phyloP scores from a whole-genome alignment of 1,140 invertebrate species.

The Charaxes varanes region DNA sequence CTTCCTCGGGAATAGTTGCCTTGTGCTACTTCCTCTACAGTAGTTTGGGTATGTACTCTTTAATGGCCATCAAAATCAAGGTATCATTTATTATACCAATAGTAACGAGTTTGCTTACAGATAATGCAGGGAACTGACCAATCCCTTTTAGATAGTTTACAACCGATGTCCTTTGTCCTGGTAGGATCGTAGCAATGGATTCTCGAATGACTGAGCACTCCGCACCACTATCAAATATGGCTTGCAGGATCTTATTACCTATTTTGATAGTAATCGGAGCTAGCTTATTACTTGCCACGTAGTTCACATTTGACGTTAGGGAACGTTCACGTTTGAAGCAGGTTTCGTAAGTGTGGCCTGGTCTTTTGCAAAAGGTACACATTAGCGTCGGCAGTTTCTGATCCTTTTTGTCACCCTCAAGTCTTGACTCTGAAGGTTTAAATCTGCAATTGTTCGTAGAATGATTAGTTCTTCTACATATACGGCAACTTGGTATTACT shows the following conservation, averaged over 20 bases:
- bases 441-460: too few relatives aligned
- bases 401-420: too few relatives aligned
- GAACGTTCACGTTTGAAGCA: conserved; percentile 19
- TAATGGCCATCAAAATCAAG: too few relatives aligned
- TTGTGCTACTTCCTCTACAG: conserved; percentile 91
- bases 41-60: conserved; percentile 81
- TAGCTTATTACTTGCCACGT: conserved; percentile 4
- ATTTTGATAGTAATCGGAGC: conserved; percentile 15
- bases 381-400: too few relatives aligned
- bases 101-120: too few relatives aligned
- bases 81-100: too few relatives aligned
- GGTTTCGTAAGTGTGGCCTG: conserved; percentile 23
- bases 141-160: conserved; percentile 26
- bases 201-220: conserved; percentile 25
- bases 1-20: conserved; percentile 89
- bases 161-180: conserved; percentile 14
- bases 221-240: conserved; percentile 30
- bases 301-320: conserved; percentile 24
- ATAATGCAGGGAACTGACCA: conserved; percentile 16
- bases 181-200: conserved; percentile 17
- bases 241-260: conserved; percentile 10
- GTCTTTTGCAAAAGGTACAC: conserved; percentile 15
- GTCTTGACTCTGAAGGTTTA: too few relatives aligned
- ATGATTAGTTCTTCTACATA: too few relatives aligned
- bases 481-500: too few relatives aligned